A percentile compares a stretch with the other conserved stretches of the same genome.
Evolutionary conservation across 2,888 invertebrate genomes (phyloP).

Genomic region (Tetanocera ferruginea): DNA sequence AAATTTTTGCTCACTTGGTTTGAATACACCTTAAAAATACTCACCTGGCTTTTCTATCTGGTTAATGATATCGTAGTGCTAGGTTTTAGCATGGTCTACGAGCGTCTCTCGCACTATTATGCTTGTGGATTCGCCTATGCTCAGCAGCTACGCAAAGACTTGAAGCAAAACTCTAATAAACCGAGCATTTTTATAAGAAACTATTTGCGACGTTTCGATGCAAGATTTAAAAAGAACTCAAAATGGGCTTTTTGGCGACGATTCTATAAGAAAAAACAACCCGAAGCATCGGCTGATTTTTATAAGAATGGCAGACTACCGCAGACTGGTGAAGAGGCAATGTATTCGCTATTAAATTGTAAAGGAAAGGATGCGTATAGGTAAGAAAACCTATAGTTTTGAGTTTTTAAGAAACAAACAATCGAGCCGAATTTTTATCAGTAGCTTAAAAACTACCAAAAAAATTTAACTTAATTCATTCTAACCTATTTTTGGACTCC

Average conservation of each 20-base stretch:
- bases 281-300: constrained; percentile 63
- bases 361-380: constrained; percentile 97
- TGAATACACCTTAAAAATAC: constrained; percentile 74
- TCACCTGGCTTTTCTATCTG: constrained; percentile 84
- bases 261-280: constrained; percentile 68
- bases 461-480: no score
- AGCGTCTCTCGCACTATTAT: constrained; percentile 60
- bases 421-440: no score
- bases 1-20: constrained; percentile 73
- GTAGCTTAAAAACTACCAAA: no score
- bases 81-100: constrained; percentile 72
- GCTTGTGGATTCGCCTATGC: constrained; percentile 57
- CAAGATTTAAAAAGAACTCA: constrained; percentile 65
- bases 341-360: constrained; percentile 91
- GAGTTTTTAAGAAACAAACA: not conserved
- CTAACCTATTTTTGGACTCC: no score
- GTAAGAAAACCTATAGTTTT: constrained; percentile 66
- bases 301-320: constrained; percentile 75
- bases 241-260: constrained; percentile 68
- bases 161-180: constrained; percentile 67
- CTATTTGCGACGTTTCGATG: constrained; percentile 65
- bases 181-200: constrained; percentile 66
- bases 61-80: constrained; percentile 85
- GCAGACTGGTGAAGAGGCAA: constrained; percentile 93
- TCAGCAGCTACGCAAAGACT: constrained; percentile 62